These are phyloP conservation scores for Neodon shergylaensis DNA, from an alignment of 2,113 vertebrate species.

Conservation along the genomic window DNA sequence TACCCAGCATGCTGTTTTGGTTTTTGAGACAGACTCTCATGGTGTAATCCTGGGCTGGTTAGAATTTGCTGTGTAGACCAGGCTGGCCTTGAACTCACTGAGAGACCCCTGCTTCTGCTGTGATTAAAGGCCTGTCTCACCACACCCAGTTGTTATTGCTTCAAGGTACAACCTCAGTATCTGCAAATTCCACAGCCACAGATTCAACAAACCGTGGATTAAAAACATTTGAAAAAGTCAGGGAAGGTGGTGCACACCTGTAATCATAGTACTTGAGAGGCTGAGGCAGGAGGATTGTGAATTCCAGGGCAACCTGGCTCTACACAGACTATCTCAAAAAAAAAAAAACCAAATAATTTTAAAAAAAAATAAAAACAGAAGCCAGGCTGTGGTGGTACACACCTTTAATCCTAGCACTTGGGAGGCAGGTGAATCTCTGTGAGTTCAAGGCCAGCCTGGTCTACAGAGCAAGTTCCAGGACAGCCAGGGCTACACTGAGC, in stretches of 20 bases:
- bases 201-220: background rate
- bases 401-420: no score
- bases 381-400: no score
- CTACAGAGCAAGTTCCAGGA: no score
- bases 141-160: background rate
- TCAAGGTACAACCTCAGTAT: background rate
- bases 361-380: background rate
- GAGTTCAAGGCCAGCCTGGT: no score
- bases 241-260: background rate
- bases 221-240: background rate
- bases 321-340: background rate
- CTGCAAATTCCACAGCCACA: background rate
- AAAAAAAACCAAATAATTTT: background rate
- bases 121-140: background rate
- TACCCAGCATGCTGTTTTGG: background rate
- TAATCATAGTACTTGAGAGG: background rate
- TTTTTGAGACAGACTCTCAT: background rate
- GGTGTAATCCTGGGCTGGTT: background rate
- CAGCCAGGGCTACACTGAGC: no score
- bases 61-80: background rate
- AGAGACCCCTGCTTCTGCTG: background rate
- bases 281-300: background rate
- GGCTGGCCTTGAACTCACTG: background rate
- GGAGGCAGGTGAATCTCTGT: no score
- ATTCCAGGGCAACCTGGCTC: background rate